These are phyloP conservation scores for Sminthopsis crassicaudata DNA, from an alignment of 2,113 vertebrate species.

Conservation along the genomic window DNA sequence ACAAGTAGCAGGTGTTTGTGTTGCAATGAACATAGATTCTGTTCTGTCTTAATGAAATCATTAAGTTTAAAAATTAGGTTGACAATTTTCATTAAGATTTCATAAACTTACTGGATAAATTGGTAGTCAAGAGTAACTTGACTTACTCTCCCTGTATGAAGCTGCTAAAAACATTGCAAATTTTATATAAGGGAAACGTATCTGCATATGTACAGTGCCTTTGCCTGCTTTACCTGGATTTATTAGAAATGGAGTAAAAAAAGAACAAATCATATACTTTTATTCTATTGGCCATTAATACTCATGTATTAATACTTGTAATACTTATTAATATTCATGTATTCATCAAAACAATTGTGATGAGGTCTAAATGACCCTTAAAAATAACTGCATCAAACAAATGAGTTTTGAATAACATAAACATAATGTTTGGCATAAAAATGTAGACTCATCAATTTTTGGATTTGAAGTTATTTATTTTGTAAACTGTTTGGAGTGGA, in stretches of 20 bases:
- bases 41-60: neutral
- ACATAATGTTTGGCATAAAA: neutral
- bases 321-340: neutral
- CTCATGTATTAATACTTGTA: neutral
- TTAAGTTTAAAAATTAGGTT: conserved; percentile 25
- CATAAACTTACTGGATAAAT: neutral
- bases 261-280: neutral
- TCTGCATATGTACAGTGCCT: neutral
- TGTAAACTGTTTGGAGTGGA: neutral
- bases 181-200: neutral
- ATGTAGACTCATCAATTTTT: neutral
- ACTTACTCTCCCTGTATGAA: neutral
- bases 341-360: neutral
- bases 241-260: neutral
- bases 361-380: neutral
- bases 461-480: neutral
- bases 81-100: conserved; percentile 18
- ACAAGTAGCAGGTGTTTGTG: neutral
- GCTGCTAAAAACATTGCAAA: neutral
- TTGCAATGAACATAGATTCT: conserved; percentile 18
- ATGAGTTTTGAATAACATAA: neutral
- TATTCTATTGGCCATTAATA: neutral
- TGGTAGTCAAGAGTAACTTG: neutral
- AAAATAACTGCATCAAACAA: neutral
- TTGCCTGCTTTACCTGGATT: neutral